These are phyloP conservation scores for Hermaeophaga mercurialis DNA, from an alignment of 2,888 invertebrate species.

Conservation along the genomic window DNA sequence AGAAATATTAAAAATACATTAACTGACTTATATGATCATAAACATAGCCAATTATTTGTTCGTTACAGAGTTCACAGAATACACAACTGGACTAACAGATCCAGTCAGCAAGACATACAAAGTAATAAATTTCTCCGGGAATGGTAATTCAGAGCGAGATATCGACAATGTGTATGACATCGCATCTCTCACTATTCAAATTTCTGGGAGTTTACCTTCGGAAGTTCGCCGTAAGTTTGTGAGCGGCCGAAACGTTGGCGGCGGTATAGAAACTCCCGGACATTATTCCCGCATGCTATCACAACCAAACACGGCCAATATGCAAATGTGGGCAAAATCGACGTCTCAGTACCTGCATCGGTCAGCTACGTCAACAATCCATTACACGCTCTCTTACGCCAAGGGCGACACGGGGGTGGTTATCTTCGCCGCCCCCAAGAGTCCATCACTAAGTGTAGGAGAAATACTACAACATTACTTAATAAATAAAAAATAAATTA, in stretches of 20 bases:
- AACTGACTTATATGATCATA: no score
- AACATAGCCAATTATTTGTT: no score
- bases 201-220: slow-evolving; percentile 53
- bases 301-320: slow-evolving; percentile 56
- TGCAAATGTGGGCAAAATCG: slow-evolving; percentile 53
- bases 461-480: no score
- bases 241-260: slow-evolving; percentile 26
- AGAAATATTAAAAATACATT: no score
- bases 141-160: slow-evolving; percentile 48
- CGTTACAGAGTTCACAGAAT: no score
- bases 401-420: background rate
- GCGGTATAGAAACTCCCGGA: slow-evolving; percentile 38
- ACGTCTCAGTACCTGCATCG: slow-evolving; percentile 55
- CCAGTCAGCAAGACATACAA: slow-evolving; percentile 20
- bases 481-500: no score
- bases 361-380: slow-evolving; percentile 58
- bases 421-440: background rate
- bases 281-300: slow-evolving; percentile 53
- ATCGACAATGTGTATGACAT: slow-evolving; percentile 49
- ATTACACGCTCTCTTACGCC: slow-evolving; percentile 50
- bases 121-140: slow-evolving; percentile 41
- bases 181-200: slow-evolving; percentile 51
- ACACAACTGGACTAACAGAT: slow-evolving; percentile 6
- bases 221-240: slow-evolving; percentile 53
- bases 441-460: no score